Percentiles rank a stretch among this genome's conserved stretches.
Evolutionary conservation across 2,797 vertebrate genomes (phyloP).

Genomic region (Pseudomugil gertrudae): DNA sequence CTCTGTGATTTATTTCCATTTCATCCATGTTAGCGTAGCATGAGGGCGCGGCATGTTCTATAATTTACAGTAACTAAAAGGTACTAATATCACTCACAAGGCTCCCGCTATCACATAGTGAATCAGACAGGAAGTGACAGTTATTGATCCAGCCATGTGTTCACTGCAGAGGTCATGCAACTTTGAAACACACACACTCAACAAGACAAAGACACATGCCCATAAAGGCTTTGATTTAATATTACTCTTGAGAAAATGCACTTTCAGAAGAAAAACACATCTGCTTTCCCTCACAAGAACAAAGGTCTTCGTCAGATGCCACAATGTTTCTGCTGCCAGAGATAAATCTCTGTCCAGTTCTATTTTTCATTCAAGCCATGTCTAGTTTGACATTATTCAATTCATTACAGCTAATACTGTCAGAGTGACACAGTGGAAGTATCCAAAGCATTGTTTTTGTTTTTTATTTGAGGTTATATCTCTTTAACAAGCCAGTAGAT

Average conservation of each 20-base stretch:
- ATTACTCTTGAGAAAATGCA: constrained; percentile 27
- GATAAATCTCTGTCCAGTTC: constrained; percentile 32
- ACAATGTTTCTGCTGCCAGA: constrained; percentile 26
- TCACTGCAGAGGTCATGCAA: constrained; percentile 26
- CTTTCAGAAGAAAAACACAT: constrained; percentile 51
- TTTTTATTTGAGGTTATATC: not conserved
- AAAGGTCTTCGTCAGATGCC: constrained; percentile 44
- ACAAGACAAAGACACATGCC: constrained; percentile 9
- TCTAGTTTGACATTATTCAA: constrained; percentile 45
- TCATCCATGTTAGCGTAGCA: not conserved
- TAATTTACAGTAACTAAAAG: constrained; percentile 13
- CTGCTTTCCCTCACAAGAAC: constrained; percentile 46
- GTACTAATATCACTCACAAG: constrained; percentile 30
- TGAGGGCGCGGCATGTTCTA: not conserved
- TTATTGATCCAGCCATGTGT: constrained; percentile 31
- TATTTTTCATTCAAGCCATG: constrained; percentile 31
- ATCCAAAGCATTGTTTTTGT: constrained; percentile 26
- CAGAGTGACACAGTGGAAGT: constrained; percentile 46
- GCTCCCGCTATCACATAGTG: constrained; percentile 20
- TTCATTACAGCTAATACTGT: constrained; percentile 48
- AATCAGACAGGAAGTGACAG: constrained; percentile 29
- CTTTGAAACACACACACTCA: constrained; percentile 23
- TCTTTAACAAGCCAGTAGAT: no score
- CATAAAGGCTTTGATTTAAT: constrained; percentile 9
- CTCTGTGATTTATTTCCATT: not conserved